Conservation (phyloP, 2,888 invertebrate genomes). For the Myopa tessellatipennis region DNA sequence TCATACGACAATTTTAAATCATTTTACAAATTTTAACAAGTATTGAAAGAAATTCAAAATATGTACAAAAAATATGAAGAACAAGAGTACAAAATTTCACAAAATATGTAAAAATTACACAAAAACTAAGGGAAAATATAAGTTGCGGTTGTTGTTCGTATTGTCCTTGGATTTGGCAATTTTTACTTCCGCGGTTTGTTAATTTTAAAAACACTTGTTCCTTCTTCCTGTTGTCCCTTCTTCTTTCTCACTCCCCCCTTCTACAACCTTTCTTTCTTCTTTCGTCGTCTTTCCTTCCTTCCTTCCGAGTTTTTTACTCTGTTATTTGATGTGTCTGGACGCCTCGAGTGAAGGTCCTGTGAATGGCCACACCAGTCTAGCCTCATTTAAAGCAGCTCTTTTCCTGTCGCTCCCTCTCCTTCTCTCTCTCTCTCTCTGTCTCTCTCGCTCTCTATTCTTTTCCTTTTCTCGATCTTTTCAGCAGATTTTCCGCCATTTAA, state of each 20-base stretch:
- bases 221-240: not conserved
- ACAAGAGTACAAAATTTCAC: too few species aligned
- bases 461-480: not conserved
- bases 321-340: slow-evolving; percentile 1
- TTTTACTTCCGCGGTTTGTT: not conserved
- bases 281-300: not conserved
- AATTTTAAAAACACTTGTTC: too few species aligned
- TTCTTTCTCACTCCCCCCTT: not conserved
- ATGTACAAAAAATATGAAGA: too few species aligned
- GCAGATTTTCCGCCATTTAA: slow-evolving; percentile 35
- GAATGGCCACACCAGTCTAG: slow-evolving; percentile 48
- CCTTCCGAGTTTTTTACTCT: not conserved
- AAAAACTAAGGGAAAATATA: too few species aligned
- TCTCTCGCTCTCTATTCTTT: not conserved
- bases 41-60: too few species aligned
- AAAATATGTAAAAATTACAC: too few species aligned
- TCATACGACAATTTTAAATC: too few species aligned
- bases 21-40: too few species aligned
- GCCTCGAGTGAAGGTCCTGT: slow-evolving; percentile 39
- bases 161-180: not conserved
- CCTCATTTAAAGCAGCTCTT: not conserved
- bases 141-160: too few species aligned
- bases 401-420: not conserved
- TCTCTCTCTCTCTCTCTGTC: not conserved
- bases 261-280: not conserved